phyloP scores from a whole-genome alignment of 2,113 vertebrate species.

The Notothenia rossii region DNA sequence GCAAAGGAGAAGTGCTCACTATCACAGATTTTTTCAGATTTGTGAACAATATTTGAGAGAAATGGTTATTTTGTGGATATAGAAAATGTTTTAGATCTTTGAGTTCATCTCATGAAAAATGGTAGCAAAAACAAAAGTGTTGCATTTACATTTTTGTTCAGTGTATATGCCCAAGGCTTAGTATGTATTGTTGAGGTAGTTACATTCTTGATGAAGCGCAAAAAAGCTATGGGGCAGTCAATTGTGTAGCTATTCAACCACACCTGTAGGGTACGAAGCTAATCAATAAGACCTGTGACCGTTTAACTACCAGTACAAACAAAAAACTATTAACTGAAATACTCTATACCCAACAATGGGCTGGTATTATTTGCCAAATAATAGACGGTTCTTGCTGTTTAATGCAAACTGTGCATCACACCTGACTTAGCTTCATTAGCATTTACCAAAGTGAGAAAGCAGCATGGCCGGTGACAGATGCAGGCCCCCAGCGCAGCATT shows the following conservation, averaged over 20 bases:
- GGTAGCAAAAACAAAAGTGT: no score
- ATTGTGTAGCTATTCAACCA: not conserved
- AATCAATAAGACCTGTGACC: not conserved
- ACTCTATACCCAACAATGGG: not conserved
- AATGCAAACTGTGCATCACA: constrained; percentile 54
- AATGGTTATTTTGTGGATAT: no score
- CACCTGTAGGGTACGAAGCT: no score
- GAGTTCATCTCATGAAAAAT: no score
- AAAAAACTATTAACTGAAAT: not conserved
- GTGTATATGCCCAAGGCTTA: not conserved
- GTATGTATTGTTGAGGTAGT: no score
- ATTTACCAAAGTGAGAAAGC: constrained; percentile 39
- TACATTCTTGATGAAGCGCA: not conserved
- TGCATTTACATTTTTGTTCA: no score
- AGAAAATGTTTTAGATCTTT: no score
- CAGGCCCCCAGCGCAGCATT: constrained; percentile 28
- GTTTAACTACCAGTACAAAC: not conserved
- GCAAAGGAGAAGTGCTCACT: no score
- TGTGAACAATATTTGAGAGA: no score
- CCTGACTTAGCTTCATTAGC: constrained; percentile 58
- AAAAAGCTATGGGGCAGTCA: not conserved
- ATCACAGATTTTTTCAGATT: no score
- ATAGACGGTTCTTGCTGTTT: constrained; percentile 4
- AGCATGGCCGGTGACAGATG: constrained; percentile 46
- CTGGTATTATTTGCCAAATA: constrained; percentile 8